Evolutionary conservation across 2,113 vertebrate species (phyloP), one percentile per base, ranked within the genome.

Genomic region (Microtus ochrogaster): DNA sequence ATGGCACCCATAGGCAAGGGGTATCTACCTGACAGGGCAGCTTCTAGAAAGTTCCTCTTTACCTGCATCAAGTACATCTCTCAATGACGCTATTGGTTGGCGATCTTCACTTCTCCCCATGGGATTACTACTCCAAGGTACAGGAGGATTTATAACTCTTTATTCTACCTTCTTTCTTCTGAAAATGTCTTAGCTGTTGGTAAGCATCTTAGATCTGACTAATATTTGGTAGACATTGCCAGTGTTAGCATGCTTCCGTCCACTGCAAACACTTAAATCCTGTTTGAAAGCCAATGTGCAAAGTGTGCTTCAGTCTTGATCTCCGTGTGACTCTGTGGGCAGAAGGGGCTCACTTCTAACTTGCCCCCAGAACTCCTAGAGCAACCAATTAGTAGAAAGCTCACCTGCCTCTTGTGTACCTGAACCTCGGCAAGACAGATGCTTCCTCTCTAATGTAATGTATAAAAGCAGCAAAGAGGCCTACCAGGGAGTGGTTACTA

Each of bases 221-320:
- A 26, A 7, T 52, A 8, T 90, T 92, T 44, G 47, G 70, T 65
- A 84, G 12, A 33, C 77, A 74, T 3, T 78, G n/a, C 44, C 93
- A 26, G 17, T 91, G 8, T 17, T 52, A 39, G 92, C 55, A 82
- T 86, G 12, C 52, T 63, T 73, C 19, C 68, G 12, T 33, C 82
- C 61, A 86, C 49, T 63, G 58, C 92, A 94, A 77, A 83, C 61
- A 61, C 30, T 24, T 8, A 93, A 77, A 28, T 90, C 89, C 77
- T 13, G 92, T 95, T 68, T 39, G 68, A 74, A 49, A 41, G 44
- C 16, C 78, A n/a, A 3, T 39, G 12, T 66, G 65, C 70, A 66
- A 91, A 81, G 36, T 58, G 4, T 0, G 28, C 49, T 92, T 63
- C 74, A 84, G 11, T 36, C 26, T 52, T 85, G 16, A 85, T 55